Percentiles rank a stretch among this genome's conserved stretches.
Conservation (phyloP, 2,888 invertebrate species). For the Prosapia bicincta region DNA sequence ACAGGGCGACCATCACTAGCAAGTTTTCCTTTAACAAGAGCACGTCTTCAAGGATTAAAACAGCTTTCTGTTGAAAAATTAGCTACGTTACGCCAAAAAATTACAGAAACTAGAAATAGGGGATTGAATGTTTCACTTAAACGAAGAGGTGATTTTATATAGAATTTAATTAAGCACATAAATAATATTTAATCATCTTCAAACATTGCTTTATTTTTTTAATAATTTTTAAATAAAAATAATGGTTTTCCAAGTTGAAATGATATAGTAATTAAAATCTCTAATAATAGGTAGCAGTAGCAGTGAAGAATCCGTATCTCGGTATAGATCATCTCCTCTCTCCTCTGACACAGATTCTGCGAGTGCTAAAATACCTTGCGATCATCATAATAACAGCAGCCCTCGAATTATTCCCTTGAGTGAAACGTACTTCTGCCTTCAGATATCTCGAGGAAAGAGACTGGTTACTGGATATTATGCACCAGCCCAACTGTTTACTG, state of each 20-base stretch:
- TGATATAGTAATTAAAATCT: not conserved
- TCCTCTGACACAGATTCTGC: slow-evolving; percentile 19
- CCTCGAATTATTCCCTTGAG: slow-evolving; percentile 5
- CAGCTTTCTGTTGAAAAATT: slow-evolving; percentile 67
- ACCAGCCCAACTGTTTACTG: slow-evolving; percentile 54
- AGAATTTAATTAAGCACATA: no score
- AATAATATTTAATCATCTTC: no score
- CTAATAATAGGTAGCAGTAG: slow-evolving; percentile 39
- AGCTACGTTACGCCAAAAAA: slow-evolving; percentile 58
- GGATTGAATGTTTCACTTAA: slow-evolving; percentile 34
- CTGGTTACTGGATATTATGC: slow-evolving; percentile 57
- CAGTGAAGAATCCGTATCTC: slow-evolving; percentile 40
- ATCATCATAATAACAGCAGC: not conserved
- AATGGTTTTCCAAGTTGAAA: no score
- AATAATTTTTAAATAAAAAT: no score
- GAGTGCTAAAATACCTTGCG: not conserved
- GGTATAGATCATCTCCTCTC: slow-evolving; percentile 14
- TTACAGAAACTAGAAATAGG: slow-evolving; percentile 53
- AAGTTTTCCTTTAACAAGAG: slow-evolving; percentile 44
- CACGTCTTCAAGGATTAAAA: slow-evolving; percentile 58
- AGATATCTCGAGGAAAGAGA: slow-evolving; percentile 14
- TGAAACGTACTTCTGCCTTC: slow-evolving; percentile 11
- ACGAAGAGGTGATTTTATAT: slow-evolving; percentile 29
- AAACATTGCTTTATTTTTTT: no score
- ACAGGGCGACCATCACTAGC: slow-evolving; percentile 16